Conservation (phyloP, 2,113 vertebrate genomes). For the Balaeniceps rex region DNA sequence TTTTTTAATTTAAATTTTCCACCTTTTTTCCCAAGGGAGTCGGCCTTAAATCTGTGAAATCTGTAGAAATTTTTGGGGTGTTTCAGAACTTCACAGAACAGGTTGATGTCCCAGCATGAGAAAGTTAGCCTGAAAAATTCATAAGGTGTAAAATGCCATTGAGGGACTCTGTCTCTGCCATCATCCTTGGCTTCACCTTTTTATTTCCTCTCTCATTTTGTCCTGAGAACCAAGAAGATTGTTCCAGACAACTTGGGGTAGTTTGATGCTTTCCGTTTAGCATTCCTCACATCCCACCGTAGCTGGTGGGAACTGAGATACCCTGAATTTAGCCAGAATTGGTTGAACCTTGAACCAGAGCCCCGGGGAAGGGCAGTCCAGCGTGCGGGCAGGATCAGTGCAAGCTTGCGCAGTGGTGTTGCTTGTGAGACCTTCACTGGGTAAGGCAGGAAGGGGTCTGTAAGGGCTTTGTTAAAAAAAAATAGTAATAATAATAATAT, state of each 20-base stretch:
- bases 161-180: neutral
- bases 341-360: neutral
- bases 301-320: neutral
- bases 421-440: neutral
- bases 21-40: neutral
- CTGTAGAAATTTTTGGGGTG: neutral
- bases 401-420: neutral
- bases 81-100: neutral
- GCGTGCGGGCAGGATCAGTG: neutral
- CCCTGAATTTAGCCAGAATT: neutral
- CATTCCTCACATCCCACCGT: accelerated
- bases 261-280: neutral
- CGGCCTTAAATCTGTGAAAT: neutral
- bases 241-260: neutral
- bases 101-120: neutral
- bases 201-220: neutral
- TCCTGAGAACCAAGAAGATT: neutral
- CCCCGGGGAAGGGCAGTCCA: neutral
- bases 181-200: neutral
- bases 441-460: neutral
- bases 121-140: neutral
- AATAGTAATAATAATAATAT: neutral
- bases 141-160: neutral
- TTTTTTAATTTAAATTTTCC: neutral
- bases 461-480: neutral